A percentile compares a stretch with the other conserved stretches of the same genome.
These are phyloP conservation scores for Lathamus discolor DNA, from an alignment of 2,113 vertebrate genomes.

Conservation along the genomic window DNA sequence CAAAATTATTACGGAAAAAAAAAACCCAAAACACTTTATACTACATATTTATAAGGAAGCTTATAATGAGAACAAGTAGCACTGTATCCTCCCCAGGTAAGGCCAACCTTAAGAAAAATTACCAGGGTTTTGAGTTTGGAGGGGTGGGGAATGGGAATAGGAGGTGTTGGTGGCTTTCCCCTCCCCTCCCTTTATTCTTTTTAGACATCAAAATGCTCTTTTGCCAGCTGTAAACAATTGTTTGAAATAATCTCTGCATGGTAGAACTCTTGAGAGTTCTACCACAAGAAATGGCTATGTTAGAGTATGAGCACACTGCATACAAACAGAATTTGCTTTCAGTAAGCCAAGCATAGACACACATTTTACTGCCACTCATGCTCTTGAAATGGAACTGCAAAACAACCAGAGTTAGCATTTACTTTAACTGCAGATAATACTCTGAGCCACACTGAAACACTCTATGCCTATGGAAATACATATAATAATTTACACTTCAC, in stretches of 20 bases:
- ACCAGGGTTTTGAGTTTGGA: accelerated
- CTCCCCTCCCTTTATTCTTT: background rate
- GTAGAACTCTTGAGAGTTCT: background rate
- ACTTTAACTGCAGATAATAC: background rate
- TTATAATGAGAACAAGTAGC: background rate
- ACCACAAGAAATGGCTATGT: background rate
- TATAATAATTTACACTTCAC: background rate
- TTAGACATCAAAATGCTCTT: background rate
- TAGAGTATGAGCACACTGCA: background rate
- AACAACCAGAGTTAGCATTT: background rate
- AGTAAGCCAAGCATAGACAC: background rate
- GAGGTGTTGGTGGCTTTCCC: background rate
- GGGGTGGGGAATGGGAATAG: background rate
- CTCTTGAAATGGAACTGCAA: background rate
- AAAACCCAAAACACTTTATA: background rate
- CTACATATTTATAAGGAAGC: background rate
- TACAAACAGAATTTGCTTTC: background rate
- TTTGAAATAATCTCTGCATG: background rate
- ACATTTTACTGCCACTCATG: background rate
- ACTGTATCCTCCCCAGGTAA: background rate
- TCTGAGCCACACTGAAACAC: background rate
- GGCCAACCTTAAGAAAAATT: background rate
- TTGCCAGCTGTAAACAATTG: background rate
- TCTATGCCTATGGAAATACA: accelerated
- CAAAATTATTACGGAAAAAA: background rate